Evolutionary conservation across 37 sponge, comb jelly and placozoan species (phyloP).

Genomic region (Beroe ovata): DNA sequence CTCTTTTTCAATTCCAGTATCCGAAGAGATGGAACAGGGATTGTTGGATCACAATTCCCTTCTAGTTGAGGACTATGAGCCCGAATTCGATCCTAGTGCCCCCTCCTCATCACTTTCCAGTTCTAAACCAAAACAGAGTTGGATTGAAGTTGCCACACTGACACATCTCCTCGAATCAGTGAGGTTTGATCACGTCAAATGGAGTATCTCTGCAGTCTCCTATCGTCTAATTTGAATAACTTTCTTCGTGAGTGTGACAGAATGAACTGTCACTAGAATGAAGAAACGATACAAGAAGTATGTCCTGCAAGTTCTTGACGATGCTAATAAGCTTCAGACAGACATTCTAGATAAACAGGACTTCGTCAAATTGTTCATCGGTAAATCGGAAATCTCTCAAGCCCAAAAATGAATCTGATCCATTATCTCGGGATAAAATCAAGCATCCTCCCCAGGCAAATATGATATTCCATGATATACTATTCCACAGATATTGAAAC

Average conservation of each 20-base stretch:
- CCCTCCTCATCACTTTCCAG: neutral
- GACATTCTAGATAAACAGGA: constrained; percentile 31
- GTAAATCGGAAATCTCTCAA: neutral
- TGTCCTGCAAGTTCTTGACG: neutral
- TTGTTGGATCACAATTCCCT: neutral
- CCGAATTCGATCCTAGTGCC: too few species aligned
- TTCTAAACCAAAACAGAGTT: neutral
- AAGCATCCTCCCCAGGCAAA: too few species aligned
- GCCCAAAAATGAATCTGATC: neutral
- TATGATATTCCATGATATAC: neutral
- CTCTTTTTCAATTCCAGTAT: too few species aligned
- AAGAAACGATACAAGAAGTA: neutral
- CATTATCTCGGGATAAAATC: too few species aligned
- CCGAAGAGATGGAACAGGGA: neutral
- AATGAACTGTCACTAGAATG: too few species aligned
- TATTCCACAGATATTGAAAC: neutral
- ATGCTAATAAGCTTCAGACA: neutral
- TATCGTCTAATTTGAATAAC: too few species aligned
- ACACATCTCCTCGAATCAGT: neutral
- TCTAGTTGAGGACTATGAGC: neutral
- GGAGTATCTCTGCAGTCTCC: too few species aligned
- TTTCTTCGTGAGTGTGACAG: too few species aligned
- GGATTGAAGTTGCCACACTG: neutral
- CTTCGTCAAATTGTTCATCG: constrained; percentile 44
- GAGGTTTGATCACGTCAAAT: too few species aligned